Base-by-base conservation (phyloP, 2,888 invertebrate species). In the Tryphoninae sp. region DNA sequence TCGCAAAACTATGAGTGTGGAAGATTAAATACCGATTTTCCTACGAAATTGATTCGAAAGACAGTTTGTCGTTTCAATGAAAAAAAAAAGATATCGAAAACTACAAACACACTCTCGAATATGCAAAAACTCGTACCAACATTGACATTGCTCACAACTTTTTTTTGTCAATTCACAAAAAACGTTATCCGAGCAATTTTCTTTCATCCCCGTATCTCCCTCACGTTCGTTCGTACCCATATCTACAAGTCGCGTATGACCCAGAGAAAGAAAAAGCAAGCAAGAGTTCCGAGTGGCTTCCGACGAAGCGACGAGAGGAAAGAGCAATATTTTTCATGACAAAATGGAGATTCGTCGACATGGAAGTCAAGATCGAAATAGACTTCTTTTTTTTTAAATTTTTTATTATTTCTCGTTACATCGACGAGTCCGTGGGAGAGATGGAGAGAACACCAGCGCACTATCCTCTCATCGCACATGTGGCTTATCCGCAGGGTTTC, bases 261-360 rank as follows among this genome's bases (percentile, higher is more conserved):
- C n/a, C 19, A 19, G 9, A 1, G 11, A 65, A 11, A 49, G 22
- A 65, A 22, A 65, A 42, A 49, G 13, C n/a, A 51, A 51, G 16
- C 13, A 51, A 55, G 22, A 55, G 22, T 55, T 19, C 7, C 6
- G 22, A 55, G 55, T 19, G 55, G 13, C 16, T 51, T 16, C 19
- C 19, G 8, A 22, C 19, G 19, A 16, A 19, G 16, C 55, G 16
- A 16, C 55, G 7, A 19, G 19, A 8, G 22, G 55, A 55, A 55
- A 8, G 53, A 23, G 59, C 45, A 33, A 61, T 72, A 61, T 72
- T 49, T 61, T 61, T n/a, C 59, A 33, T 61, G 61, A 61, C 19
- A 72, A 72, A 49, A 67, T 23, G 67, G n/a, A 59, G n/a, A 23
- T n/a, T 69, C n/a, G 22, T 11, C 42, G 22, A 19, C 42, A 42